Percentiles rank a stretch among this genome's conserved stretches.
Evolutionary conservation across 2,113 vertebrate genomes (phyloP).

Genomic region (Xiphias gladius): DNA sequence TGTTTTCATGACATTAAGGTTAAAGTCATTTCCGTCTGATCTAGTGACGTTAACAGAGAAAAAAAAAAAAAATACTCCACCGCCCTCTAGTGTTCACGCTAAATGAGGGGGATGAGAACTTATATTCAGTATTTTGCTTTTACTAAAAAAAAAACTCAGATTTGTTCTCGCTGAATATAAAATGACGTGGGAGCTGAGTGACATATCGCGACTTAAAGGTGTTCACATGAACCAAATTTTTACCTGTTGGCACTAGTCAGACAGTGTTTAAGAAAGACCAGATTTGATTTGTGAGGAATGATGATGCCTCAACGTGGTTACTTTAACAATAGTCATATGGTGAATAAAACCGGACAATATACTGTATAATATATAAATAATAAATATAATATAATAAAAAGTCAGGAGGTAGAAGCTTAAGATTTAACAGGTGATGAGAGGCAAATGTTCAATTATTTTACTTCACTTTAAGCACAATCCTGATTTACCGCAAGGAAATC

Average conservation of each 20-base stretch:
- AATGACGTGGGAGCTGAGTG: background rate
- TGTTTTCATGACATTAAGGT: background rate
- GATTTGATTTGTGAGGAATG: background rate
- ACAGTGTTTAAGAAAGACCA: background rate
- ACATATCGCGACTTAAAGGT: background rate
- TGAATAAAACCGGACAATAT: no score
- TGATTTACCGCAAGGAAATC: background rate
- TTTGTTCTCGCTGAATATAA: background rate
- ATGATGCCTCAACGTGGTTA: background rate
- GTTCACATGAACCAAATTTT: no score
- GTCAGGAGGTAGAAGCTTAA: background rate
- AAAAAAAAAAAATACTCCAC: background rate
- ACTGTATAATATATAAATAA: no score
- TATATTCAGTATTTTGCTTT: background rate
- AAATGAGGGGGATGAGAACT: background rate
- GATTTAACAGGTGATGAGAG: background rate
- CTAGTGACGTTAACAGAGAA: background rate
- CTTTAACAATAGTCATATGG: no score
- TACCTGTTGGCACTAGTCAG: background rate
- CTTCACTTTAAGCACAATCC: background rate
- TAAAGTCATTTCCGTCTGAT: background rate
- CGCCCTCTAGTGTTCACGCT: constrained; percentile 63
- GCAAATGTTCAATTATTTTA: background rate
- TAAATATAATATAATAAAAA: no score
- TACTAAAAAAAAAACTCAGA: background rate